Conservation (phyloP, 2,888 invertebrate genomes). For the Heliconius erato region DNA sequence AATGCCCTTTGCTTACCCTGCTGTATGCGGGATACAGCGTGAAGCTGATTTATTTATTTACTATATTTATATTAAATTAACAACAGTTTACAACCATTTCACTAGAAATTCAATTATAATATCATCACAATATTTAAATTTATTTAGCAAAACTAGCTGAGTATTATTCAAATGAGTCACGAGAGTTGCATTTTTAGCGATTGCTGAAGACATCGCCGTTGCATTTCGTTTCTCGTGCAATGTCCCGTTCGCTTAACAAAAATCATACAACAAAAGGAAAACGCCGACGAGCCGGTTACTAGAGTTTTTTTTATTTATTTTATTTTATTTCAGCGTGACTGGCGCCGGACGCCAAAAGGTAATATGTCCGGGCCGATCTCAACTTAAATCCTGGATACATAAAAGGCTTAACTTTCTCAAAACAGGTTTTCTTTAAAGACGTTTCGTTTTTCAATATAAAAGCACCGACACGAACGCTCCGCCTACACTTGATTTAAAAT, state of each 20-base stretch:
- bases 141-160: conserved; percentile 24
- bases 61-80: too few relatives aligned
- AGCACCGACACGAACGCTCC: conserved; percentile 82
- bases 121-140: conserved; percentile 1
- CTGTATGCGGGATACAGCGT: too few relatives aligned
- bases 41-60: too few relatives aligned
- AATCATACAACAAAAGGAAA: conserved; percentile 83
- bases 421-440: conserved; percentile 84
- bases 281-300: conserved; percentile 84
- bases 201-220: conserved; percentile 72
- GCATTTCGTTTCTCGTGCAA: conserved; percentile 84
- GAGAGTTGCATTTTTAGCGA: conserved; percentile 60
- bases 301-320: conserved; percentile 70
- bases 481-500: conserved; percentile 86
- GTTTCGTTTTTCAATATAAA: conserved; percentile 84
- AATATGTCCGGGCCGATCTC: conserved; percentile 72
- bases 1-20: too few relatives aligned
- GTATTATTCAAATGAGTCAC: conserved; percentile 56
- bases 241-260: conserved; percentile 83
- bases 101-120: not conserved
- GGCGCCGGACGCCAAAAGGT: conserved; percentile 65
- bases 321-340: conserved; percentile 77
- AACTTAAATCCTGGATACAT: conserved; percentile 79
- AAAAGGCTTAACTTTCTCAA: conserved; percentile 85
- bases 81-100: not conserved